Evolutionary conservation across 2,888 invertebrate genomes (phyloP).

Genomic region (Nowickia ferox): DNA sequence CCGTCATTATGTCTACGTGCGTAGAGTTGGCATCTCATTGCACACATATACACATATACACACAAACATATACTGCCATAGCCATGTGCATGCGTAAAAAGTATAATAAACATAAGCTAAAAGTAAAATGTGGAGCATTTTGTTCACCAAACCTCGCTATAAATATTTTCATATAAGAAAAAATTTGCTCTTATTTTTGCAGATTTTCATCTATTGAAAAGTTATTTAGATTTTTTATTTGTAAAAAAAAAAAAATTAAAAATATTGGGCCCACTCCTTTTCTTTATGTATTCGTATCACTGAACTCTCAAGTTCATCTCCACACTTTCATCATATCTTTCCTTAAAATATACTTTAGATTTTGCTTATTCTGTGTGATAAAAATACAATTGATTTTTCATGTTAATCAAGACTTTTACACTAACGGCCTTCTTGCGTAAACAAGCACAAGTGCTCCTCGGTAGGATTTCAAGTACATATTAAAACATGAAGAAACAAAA

Average conservation of each 20-base stretch:
- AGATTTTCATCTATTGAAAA: too few species aligned
- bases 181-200: neutral
- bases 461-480: neutral
- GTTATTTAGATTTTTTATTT: too few species aligned
- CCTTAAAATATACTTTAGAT: constrained; percentile 1
- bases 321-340: neutral
- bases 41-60: neutral
- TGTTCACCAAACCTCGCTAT: neutral
- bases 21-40: constrained; percentile 60
- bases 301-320: neutral
- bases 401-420: constrained; percentile 50
- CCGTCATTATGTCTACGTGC: constrained; percentile 70
- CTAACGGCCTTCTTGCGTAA: neutral
- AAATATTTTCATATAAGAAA: neutral
- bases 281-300: too few species aligned
- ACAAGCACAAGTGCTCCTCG: neutral
- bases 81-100: constrained; percentile 66
- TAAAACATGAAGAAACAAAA: neutral
- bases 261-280: too few species aligned
- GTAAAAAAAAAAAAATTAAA: too few species aligned
- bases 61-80: constrained; percentile 21
- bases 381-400: constrained; percentile 59
- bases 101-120: constrained; percentile 61
- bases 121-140: neutral
- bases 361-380: neutral